Evolutionary conservation across 2,797 vertebrate genomes (phyloP).

Genomic region (Margarornis squamiger): DNA sequence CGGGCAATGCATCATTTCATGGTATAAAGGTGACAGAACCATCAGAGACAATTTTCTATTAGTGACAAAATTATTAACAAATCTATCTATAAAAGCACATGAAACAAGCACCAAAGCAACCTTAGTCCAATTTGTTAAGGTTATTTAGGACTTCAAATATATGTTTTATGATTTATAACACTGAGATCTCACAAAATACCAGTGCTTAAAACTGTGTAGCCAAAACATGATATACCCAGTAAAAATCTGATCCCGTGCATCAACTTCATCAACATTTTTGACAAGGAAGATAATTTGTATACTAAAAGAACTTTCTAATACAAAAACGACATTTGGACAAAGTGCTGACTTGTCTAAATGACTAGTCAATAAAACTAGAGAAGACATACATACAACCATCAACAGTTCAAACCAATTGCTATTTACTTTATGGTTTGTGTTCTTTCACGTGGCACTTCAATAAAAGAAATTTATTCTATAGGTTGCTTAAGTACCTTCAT

Average conservation of each 20-base stretch:
- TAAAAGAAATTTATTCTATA: not conserved
- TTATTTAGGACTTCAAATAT: not conserved
- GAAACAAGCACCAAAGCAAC: not conserved
- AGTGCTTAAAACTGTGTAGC: not conserved
- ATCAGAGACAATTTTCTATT: not conserved
- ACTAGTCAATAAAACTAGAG: not conserved
- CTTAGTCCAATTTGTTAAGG: not conserved
- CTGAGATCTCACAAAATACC: not conserved
- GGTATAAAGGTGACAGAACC: not conserved
- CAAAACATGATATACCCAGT: not conserved
- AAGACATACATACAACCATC: not conserved
- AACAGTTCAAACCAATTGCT: not conserved
- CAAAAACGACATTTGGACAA: not conserved
- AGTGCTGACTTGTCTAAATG: not conserved
- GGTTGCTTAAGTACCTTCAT: not conserved
- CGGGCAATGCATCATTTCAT: not conserved
- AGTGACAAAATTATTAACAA: not conserved
- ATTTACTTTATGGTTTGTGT: not conserved
- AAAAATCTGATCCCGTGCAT: not conserved
- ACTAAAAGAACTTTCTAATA: not conserved
- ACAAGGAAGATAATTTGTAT: not conserved
- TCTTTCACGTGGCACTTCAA: not conserved
- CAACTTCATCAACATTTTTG: not conserved
- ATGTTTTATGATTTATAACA: not conserved
- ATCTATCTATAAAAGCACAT: not conserved